Evolutionary conservation across 2,797 vertebrate species (phyloP), one percentile per base, ranked within the genome.

Genomic region (Tachyglossus aculeatus): DNA sequence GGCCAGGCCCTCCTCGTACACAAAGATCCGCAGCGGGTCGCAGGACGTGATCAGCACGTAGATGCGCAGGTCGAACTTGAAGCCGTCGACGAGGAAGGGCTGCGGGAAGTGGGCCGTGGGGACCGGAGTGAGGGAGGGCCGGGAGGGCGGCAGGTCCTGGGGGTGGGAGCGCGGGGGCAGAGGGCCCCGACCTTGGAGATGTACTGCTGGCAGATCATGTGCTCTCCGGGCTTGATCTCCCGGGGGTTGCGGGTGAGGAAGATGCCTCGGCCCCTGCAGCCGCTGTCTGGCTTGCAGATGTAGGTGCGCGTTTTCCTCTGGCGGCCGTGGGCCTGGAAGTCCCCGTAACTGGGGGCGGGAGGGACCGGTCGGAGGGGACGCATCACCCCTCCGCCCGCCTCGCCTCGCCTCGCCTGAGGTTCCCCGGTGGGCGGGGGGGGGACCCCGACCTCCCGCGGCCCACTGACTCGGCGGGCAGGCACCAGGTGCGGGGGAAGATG

Each of bases 171-270:
- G 32, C 1, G 31, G 36, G 4, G 29, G 2, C 8, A 9, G 31
- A 43, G 19, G 36, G 38, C 10, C 34, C 36, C 78, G 86, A 88
- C 94, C 94, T 92, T 95, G 75, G 95, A 83, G 82, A 96, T 88
- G 68, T 92, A 88, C 40, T 86, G 91, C 85, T 94, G 94, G 34
- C 93, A 94, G 85, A 95, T 95, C 91, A 96, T 91, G 18, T 77
- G 88, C 47, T 94, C 94, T 22, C 90, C 86, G 0, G 89, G 89
- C 61, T 84, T 91, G 76, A 94, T 91, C 22, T 94, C 91, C 61
- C 88, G 83, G 0, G 87, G 85, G 39, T 80, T 80, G 22, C 70
- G 80, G 2, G 88, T 89, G 14, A 92, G 79, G 70, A 91, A 92
- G 79, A 93, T 93, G 11, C 90, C 88, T 11, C 77, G 86, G 3